phyloP scores from a whole-genome alignment of 2,888 invertebrate genomes.

The Heliconius erato region DNA sequence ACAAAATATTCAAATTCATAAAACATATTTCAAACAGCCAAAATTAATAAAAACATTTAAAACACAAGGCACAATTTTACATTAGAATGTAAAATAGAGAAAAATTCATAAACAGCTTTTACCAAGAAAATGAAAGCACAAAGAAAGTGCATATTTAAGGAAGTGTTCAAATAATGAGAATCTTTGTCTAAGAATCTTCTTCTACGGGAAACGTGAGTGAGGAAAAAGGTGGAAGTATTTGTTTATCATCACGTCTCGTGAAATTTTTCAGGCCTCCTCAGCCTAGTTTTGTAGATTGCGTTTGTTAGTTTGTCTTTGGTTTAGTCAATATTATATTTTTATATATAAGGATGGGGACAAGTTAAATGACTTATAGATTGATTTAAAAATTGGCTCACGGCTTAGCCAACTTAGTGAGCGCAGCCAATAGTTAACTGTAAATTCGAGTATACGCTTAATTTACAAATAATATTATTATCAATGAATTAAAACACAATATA shows the following conservation, averaged over 20 bases:
- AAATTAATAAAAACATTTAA: background rate
- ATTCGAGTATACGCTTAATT: too few species aligned
- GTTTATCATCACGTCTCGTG: background rate
- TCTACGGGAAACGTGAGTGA: background rate
- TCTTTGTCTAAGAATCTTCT: background rate
- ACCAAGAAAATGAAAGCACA: background rate
- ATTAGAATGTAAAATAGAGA: background rate
- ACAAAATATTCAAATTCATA: background rate
- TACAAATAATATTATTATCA: too few species aligned
- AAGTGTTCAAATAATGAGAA: slow-evolving; percentile 14
- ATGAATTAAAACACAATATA: too few species aligned
- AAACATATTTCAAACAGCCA: background rate
- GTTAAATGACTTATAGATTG: too few species aligned
- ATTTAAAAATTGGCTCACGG: too few species aligned
- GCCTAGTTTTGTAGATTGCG: background rate
- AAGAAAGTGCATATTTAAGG: slow-evolving; percentile 3
- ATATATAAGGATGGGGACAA: too few species aligned
- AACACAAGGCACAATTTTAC: background rate
- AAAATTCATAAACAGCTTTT: background rate
- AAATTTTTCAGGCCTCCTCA: background rate
- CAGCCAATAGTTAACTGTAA: too few species aligned
- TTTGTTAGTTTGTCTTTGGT: background rate
- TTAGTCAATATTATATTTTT: too few species aligned
- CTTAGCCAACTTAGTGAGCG: too few species aligned
- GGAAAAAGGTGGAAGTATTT: background rate